Evolutionary conservation across 2,113 vertebrate species (phyloP).

Genomic region (Gobio gobio): DNA sequence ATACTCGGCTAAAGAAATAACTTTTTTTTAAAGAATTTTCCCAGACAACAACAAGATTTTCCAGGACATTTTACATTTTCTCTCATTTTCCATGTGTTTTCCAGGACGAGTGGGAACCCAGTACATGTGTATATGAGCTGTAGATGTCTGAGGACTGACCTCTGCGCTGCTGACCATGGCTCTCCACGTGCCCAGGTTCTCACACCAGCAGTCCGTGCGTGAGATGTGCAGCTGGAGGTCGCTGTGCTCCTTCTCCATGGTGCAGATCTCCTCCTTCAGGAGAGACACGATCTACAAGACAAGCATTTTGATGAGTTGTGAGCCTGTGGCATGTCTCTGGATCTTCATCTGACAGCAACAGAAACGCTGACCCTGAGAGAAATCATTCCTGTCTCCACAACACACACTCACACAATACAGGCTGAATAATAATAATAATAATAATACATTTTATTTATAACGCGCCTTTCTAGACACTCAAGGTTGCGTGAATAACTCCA

Average conservation of each 20-base stretch:
- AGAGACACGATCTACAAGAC: conserved; percentile 87
- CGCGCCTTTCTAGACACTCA: too few relatives aligned
- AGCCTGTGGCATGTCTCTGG: background rate
- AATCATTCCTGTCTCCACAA: background rate
- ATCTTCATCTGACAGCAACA: background rate
- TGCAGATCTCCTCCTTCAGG: conserved; percentile 92
- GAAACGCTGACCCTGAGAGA: background rate
- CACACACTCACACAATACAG: background rate
- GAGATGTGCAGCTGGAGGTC: conserved; percentile 94
- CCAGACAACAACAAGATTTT: too few relatives aligned
- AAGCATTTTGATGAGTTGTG: conserved; percentile 29
- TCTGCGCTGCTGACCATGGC: conserved; percentile 86
- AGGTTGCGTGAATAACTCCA: background rate
- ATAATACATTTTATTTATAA: too few relatives aligned
- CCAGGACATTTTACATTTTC: too few relatives aligned
- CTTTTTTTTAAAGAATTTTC: too few relatives aligned
- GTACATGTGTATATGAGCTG: too few relatives aligned
- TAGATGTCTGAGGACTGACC: conserved; percentile 77
- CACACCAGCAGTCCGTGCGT: conserved; percentile 97
- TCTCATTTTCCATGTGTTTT: too few relatives aligned
- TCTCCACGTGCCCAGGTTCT: conserved; percentile 94
- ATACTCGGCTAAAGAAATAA: too few relatives aligned
- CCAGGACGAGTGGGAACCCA: too few relatives aligned
- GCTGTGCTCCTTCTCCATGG: conserved; percentile 91
- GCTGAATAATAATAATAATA: too few relatives aligned